Conservation (phyloP, 2,888 invertebrate genomes). For the Aproaerema taeniolella region DNA sequence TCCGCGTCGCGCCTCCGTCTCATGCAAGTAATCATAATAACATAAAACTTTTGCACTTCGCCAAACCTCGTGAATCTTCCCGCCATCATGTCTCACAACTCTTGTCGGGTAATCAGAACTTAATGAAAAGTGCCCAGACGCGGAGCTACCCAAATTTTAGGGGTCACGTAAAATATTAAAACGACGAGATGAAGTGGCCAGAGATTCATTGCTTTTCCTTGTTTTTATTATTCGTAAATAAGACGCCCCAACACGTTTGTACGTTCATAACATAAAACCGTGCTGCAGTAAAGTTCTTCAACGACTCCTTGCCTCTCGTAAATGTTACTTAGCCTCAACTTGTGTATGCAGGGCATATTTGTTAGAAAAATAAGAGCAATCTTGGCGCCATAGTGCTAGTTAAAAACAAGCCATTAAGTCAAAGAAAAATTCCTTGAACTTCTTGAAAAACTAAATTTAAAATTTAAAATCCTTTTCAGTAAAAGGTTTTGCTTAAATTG, state of each 20-base stretch:
- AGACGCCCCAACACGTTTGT: constrained; percentile 58
- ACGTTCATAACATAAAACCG: constrained; percentile 69
- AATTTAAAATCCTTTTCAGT: not conserved
- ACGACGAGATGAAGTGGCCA: constrained; percentile 72
- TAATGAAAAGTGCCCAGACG: constrained; percentile 71
- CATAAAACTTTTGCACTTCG: constrained; percentile 74
- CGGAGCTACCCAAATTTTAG: constrained; percentile 66
- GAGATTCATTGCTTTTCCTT: constrained; percentile 73
- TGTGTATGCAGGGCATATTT: constrained; percentile 19
- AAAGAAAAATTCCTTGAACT: not conserved
- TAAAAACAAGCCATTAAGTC: not conserved
- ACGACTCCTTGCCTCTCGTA: constrained; percentile 48
- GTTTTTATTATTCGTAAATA: constrained; percentile 77
- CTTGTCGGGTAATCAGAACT: constrained; percentile 69
- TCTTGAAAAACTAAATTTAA: not conserved
- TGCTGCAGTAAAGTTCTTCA: constrained; percentile 58
- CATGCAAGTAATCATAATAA: constrained; percentile 72
- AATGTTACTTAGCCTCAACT: constrained; percentile 53
- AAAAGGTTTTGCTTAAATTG: not conserved
- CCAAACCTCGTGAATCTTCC: constrained; percentile 58
- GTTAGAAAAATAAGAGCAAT: constrained; percentile 7
- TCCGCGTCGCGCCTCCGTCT: constrained; percentile 40
- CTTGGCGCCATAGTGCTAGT: not conserved
- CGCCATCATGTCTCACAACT: constrained; percentile 55
- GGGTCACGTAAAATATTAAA: constrained; percentile 78